Percentiles rank a stretch among this genome's conserved stretches.
Conservation (phyloP, 2,113 vertebrate genomes). For the Loxodonta africana region DNA sequence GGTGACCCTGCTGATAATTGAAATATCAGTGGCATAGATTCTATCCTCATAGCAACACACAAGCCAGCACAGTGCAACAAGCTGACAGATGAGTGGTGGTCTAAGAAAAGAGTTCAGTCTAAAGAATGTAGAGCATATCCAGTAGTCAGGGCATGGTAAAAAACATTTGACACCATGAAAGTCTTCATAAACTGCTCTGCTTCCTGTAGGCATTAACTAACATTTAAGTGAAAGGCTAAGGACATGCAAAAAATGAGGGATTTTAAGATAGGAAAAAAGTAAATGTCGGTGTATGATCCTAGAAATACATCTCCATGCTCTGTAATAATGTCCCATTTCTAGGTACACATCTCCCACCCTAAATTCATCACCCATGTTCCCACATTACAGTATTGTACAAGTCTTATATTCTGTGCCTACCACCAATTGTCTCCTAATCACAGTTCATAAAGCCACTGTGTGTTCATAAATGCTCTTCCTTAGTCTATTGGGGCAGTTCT, state of each 20-base stretch:
- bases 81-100: background rate
- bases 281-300: background rate
- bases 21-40: background rate
- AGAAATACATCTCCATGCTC: background rate
- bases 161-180: rapidly evolving
- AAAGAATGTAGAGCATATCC: background rate
- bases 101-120: background rate
- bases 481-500: too few relatives aligned
- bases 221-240: too few relatives aligned
- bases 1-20: background rate
- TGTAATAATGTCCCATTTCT: background rate
- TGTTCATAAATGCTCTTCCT: background rate
- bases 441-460: rapidly evolving
- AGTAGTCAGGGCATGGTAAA: rapidly evolving
- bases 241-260: rapidly evolving
- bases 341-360: too few relatives aligned
- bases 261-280: background rate
- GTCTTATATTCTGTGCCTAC: too few relatives aligned
- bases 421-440: rapidly evolving
- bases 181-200: rapidly evolving
- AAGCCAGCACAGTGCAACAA: background rate
- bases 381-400: background rate
- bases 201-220: too few relatives aligned
- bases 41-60: background rate
- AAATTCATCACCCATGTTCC: background rate